A percentile compares a stretch with the other conserved stretches of the same genome.
These are phyloP conservation scores for Plecturocebus donacophilus DNA, from an alignment of 2,113 vertebrate species.

Conservation along the genomic window DNA sequence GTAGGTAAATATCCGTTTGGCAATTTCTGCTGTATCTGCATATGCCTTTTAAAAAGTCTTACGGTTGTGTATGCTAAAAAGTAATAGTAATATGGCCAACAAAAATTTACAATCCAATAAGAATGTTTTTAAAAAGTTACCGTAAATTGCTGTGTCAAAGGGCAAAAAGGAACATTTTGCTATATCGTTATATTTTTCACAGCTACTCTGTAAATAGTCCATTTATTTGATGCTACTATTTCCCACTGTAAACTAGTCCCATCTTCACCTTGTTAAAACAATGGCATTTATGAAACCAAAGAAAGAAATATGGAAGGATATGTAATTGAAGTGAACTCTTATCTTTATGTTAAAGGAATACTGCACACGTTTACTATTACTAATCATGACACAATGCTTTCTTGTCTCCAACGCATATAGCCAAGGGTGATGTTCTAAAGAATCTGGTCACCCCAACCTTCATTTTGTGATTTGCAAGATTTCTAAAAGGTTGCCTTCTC, in stretches of 20 bases:
- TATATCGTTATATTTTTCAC: neutral
- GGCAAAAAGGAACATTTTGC: neutral
- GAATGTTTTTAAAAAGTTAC: neutral
- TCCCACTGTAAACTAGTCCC: neutral
- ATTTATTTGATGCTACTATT: neutral
- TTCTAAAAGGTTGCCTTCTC: neutral
- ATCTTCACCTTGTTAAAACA: neutral
- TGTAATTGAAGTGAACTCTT: neutral
- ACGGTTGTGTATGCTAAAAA: neutral
- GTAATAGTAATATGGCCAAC: neutral
- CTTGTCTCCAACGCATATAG: neutral
- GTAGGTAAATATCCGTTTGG: neutral
- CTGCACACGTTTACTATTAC: neutral
- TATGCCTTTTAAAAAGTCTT: neutral
- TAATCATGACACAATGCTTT: neutral
- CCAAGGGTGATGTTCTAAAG: neutral
- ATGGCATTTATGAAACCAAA: neutral
- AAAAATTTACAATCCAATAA: neutral
- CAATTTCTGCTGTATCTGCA: neutral
- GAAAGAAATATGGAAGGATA: neutral
- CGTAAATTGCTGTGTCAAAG: neutral
- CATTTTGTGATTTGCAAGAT: neutral
- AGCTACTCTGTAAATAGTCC: neutral
- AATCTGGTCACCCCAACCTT: neutral
- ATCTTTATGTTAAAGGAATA: neutral